phyloP scores from a whole-genome alignment of 1,140 invertebrate species.

The Linepithema humile region DNA sequence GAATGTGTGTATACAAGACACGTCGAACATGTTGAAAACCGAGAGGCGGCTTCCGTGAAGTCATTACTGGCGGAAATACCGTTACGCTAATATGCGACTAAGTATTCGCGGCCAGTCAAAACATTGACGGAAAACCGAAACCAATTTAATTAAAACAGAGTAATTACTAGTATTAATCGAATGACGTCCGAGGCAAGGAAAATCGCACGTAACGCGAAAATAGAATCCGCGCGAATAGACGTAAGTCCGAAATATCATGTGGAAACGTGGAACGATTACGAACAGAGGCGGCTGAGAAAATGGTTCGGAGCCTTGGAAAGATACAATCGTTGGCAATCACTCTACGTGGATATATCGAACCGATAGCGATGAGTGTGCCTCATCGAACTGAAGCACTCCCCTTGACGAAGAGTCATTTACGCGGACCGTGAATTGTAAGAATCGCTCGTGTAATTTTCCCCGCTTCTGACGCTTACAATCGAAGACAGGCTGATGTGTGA shows the following conservation, averaged over 20 bases:
- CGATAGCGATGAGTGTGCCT: background rate
- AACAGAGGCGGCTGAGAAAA: background rate
- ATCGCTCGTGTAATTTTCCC: background rate
- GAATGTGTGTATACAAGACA: no score
- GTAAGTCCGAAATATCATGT: background rate
- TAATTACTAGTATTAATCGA: no score
- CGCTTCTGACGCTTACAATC: background rate
- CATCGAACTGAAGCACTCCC: background rate
- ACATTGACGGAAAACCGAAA: no score
- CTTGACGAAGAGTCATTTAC: background rate
- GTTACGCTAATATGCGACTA: no score
- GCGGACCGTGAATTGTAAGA: background rate
- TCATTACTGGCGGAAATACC: background rate
- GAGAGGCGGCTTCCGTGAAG: slow-evolving; percentile 48
- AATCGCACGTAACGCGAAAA: background rate
- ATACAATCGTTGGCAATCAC: background rate
- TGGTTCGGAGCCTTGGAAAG: background rate
- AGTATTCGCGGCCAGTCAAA: no score
- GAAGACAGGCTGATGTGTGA: background rate
- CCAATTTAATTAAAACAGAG: background rate
- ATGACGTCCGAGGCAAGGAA: no score
- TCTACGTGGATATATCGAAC: background rate
- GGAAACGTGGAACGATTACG: background rate
- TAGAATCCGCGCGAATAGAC: background rate
- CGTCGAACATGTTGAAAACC: background rate